phyloP scores from a whole-genome alignment of 30 jellyfish, hydroid and myxozoan species.

The Nemopilema nomurai region DNA sequence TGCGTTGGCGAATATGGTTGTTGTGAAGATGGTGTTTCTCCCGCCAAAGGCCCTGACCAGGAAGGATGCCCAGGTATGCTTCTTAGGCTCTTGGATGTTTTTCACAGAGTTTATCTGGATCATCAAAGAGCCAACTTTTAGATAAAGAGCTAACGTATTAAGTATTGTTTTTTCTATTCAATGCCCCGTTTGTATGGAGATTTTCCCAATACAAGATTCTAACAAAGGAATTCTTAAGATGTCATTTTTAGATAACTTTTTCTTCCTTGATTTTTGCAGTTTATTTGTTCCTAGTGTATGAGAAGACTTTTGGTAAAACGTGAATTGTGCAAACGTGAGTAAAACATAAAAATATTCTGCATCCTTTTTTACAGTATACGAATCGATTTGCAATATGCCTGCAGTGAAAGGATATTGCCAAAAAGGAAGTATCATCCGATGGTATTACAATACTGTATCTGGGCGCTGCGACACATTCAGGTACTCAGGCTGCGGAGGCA shows the following conservation, averaged over 20 bases:
- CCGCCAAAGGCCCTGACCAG: slow-evolving; percentile 74
- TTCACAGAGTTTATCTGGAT: too few species aligned
- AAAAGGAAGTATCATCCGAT: slow-evolving; percentile 65
- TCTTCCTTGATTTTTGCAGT: too few species aligned
- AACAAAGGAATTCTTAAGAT: too few species aligned
- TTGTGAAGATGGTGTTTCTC: slow-evolving; percentile 66
- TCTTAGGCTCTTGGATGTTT: neutral
- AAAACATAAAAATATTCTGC: neutral
- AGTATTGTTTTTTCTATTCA: too few species aligned
- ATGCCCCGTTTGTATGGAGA: too few species aligned
- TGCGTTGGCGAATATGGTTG: slow-evolving; percentile 74
- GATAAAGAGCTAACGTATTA: too few species aligned
- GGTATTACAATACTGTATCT: slow-evolving; percentile 67
- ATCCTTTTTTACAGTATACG: slow-evolving; percentile 57
- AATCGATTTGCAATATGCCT: slow-evolving; percentile 93
- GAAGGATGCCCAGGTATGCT: slow-evolving; percentile 78
- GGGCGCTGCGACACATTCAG: slow-evolving; percentile 78
- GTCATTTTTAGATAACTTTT: too few species aligned
- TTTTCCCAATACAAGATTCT: too few species aligned
- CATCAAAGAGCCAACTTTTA: too few species aligned
- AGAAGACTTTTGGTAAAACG: neutral
- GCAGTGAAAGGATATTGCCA: slow-evolving; percentile 83
- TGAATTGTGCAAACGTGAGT: neutral
- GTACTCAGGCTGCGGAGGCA: slow-evolving; percentile 95
- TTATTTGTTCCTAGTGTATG: too few species aligned